Base-by-base conservation (phyloP, 2,888 invertebrate species). In the Leptopilina drosophilae region DNA sequence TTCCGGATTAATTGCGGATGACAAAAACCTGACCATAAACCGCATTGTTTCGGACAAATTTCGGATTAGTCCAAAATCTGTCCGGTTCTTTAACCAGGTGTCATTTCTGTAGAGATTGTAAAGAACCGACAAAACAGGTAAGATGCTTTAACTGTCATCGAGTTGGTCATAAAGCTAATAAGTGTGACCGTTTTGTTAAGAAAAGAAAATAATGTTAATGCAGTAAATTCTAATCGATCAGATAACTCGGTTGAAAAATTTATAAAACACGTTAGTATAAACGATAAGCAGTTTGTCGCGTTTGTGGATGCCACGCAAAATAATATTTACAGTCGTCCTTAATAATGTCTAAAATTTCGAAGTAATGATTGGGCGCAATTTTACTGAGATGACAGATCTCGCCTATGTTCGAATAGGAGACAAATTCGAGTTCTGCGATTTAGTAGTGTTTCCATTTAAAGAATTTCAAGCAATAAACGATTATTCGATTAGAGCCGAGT, bases 321-420 rank as follows among this genome's bases (percentile, higher is more conserved):
- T 26, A 26, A 26, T 26, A 26, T 26, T 82, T 40, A n/a, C 76
- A 56, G 56, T 83, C 14, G 82, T 83, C 5, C 81, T 82, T 3
- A 75, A 83, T n/a, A 46, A 15, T 5, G 80, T 77, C 2, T 78
- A 83, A 40, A 5, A 6, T 9, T 76, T 66, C n/a, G 67, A 78
- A 11, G 65, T 81, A 2, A 82, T 81, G 66, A 42, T 83, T 46
- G 82, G 81, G 6, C 40, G 81, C 59, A 77, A 79, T 8, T 82
- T 80, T 75, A 81, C 81, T 0, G 83, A 81, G 59, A 69, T 78
- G 3, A 2, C 42, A 4, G 77, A 81, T 33, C 14, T 80, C 0
- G 64, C 65, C 3, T 77, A 76, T 56, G 5, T 46, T 67, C n/a
- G 69, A 15, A 67, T 78, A 5, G 69, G 69, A 15, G 62, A 78